A percentile compares a stretch with the other conserved stretches of the same genome.
These are phyloP conservation scores for Pionites leucogaster DNA, from an alignment of 2,113 vertebrate species.

Conservation along the genomic window DNA sequence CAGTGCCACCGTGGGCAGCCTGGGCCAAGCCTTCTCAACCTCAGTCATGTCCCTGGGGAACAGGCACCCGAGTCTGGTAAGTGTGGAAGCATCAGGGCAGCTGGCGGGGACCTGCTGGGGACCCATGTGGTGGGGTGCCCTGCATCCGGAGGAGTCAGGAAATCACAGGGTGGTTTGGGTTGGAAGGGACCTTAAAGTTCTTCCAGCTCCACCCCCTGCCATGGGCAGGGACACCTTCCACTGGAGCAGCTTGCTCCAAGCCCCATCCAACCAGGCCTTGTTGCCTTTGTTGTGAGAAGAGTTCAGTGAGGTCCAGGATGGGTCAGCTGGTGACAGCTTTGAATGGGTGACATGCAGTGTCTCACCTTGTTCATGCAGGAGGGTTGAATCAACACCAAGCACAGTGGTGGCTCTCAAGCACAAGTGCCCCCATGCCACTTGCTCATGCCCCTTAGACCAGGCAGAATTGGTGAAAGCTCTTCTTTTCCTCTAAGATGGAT, in stretches of 20 bases:
- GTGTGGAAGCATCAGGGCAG: background rate
- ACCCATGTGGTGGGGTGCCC: fast-evolving
- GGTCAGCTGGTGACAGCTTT: background rate
- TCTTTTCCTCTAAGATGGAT: background rate
- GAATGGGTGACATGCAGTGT: fast-evolving
- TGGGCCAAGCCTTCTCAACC: conserved; percentile 84
- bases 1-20: conserved; percentile 79
- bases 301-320: background rate
- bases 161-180: background rate
- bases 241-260: background rate
- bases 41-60: conserved; percentile 84
- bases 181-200: background rate
- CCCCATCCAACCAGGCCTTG: fast-evolving
- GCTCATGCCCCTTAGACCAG: background rate
- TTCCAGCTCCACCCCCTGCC: background rate
- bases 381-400: fast-evolving
- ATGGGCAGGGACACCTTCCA: background rate
- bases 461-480: background rate
- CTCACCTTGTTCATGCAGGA: fast-evolving
- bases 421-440: background rate
- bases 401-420: background rate
- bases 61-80: conserved; percentile 88
- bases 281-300: background rate
- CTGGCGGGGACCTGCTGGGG: fast-evolving
- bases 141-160: background rate